Base-by-base conservation (phyloP, 2,113 vertebrate species). In the Laticauda colubrina region DNA sequence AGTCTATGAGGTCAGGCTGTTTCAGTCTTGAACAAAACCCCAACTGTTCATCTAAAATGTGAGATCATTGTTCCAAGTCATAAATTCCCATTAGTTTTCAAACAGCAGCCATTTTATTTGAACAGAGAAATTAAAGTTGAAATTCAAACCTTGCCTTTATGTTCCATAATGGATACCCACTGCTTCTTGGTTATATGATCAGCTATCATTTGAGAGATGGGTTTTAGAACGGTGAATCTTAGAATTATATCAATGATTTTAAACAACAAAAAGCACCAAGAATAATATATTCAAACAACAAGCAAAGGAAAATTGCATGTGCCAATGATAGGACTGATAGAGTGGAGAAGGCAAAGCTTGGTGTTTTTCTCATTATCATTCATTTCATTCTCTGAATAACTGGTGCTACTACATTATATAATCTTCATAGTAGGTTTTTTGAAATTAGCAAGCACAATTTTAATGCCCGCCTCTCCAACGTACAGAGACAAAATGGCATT, bases 251-350 rank as follows among this genome's bases (percentile, higher is more conserved):
- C 14, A 54, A 20, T 87, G 29, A 54, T n/a, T 54, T n/a, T n/a
- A 14, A 3, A 53, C 45, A 51, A 87, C 45, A 53, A 87, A 87
- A 43, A n/a, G 14, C 14, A n/a, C 3, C 3, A 53, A 53, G 10
- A n/a, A 29, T 51, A 54, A 53, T 6, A 8, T 53, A 87, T 53
- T 53, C 48, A 48, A 89, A 85, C 21, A 45, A 64, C 11, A 85
- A 20, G 93, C 29, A 90, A 95, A 93, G 90, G 48, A 90, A 24
- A 94, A n/a, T 20, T 92, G 20, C 34, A 20, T 90, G 14, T 90
- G 53, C 54, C 18, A 93, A 90, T 12, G 85, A 39, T 29, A 92
- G 93, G 55, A 1, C 8, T 34, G 48, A 6, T 26, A 18, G 1
- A 15, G 1, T 55, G 92, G 53, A 54, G 5, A 53, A 24, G 92